These are phyloP conservation scores for Melanargia galathea DNA, from an alignment of 2,888 invertebrate species.

Conservation along the genomic window DNA sequence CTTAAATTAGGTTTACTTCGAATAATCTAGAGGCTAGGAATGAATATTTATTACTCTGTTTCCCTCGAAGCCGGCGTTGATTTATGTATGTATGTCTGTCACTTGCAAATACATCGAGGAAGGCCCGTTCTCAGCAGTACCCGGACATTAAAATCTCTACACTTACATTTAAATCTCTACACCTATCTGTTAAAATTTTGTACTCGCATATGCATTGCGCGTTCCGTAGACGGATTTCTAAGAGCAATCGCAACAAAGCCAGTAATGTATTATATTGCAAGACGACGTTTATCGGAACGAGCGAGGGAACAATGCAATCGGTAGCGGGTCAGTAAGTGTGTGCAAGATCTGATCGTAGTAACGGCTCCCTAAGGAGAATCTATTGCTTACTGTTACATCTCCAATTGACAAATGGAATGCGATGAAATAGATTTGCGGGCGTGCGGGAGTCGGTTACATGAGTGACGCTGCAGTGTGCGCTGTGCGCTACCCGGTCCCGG, in stretches of 20 bases:
- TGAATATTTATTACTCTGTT: conserved; percentile 16
- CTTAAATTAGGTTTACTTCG: too few species aligned
- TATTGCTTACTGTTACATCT: conserved; percentile 15
- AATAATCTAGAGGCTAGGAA: conserved; percentile 14
- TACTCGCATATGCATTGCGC: conserved; percentile 19
- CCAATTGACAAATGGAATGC: conserved; percentile 20
- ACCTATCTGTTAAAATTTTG: neutral
- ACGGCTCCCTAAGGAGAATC: conserved; percentile 32
- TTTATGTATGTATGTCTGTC: conserved; percentile 33
- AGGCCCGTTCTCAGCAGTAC: conserved; percentile 24
- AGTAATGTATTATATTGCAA: conserved; percentile 9
- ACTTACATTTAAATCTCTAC: neutral
- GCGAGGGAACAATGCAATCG: neutral
- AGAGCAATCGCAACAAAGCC: neutral
- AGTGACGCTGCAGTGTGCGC: neutral
- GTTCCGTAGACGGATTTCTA: neutral
- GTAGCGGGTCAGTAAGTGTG: conserved; percentile 17
- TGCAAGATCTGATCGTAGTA: conserved; percentile 34
- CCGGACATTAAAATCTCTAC: conserved; percentile 10
- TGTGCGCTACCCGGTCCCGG: neutral
- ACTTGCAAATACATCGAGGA: conserved; percentile 32
- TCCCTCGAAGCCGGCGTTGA: conserved; percentile 7
- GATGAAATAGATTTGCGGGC: conserved; percentile 11
- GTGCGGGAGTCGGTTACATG: neutral
- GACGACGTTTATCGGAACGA: neutral